Conservation (phyloP, 2,797 vertebrate genomes). For the Octomys mimax region DNA sequence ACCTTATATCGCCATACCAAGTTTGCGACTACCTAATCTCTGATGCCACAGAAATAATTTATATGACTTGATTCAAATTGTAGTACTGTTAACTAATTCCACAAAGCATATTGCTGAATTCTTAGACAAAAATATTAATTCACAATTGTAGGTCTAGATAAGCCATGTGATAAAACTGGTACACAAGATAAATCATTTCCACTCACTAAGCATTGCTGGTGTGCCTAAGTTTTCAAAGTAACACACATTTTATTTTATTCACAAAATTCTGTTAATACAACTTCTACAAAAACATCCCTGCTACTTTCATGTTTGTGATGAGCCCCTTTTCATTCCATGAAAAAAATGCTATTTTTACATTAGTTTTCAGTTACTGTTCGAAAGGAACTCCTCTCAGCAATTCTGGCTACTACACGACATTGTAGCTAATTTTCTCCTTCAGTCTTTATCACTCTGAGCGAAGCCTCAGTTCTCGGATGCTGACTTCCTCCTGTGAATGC, state of each 20-base stretch:
- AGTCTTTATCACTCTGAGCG: constrained; percentile 73
- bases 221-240: constrained; percentile 68
- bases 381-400: constrained; percentile 59
- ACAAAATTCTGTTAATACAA: constrained; percentile 56
- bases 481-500: not conserved
- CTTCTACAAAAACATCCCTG: not conserved
- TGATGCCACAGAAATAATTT: not conserved
- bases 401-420: not conserved
- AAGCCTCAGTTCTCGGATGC: constrained; percentile 62
- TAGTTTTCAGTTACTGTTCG: constrained; percentile 56
- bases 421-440: constrained; percentile 68
- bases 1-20: constrained; percentile 58
- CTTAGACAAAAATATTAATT: constrained; percentile 65
- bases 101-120: constrained; percentile 59
- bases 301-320: constrained; percentile 67
- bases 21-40: constrained; percentile 69
- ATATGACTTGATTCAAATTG: constrained; percentile 8
- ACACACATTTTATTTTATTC: constrained; percentile 75
- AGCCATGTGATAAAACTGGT: not conserved
- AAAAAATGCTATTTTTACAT: constrained; percentile 63
- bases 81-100: constrained; percentile 13
- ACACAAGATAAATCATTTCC: constrained; percentile 38
- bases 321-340: not conserved
- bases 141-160: constrained; percentile 70
- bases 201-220: not conserved